Evolutionary conservation across 1,140 invertebrate species (phyloP).

Genomic region (Philopotamus ludificatus): DNA sequence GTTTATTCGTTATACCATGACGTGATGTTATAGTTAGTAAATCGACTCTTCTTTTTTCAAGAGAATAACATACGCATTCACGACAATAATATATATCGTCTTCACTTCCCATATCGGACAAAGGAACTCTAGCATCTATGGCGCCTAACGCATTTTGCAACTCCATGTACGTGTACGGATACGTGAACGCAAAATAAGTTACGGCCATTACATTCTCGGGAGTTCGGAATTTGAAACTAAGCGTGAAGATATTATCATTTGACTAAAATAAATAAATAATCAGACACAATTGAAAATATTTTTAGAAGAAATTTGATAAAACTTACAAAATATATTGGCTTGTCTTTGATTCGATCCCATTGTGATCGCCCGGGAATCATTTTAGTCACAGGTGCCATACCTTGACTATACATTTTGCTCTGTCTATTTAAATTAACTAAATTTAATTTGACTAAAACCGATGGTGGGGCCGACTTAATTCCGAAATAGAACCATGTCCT

Average conservation of each 20-base stretch:
- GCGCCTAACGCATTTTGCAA: slow-evolving; percentile 68
- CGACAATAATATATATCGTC: slow-evolving; percentile 84
- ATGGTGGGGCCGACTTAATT: slow-evolving; percentile 58
- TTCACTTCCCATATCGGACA: slow-evolving; percentile 45
- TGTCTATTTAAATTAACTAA: slow-evolving; percentile 87
- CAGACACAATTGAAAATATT: slow-evolving; percentile 25
- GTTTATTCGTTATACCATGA: slow-evolving; percentile 70
- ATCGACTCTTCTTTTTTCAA: slow-evolving; percentile 83
- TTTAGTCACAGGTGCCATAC: slow-evolving; percentile 81
- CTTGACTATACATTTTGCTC: slow-evolving; percentile 87
- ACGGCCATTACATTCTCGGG: slow-evolving; percentile 70
- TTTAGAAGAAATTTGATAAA: slow-evolving; percentile 21
- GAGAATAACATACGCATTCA: slow-evolving; percentile 77
- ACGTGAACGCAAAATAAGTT: slow-evolving; percentile 90
- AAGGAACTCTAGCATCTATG: slow-evolving; percentile 63
- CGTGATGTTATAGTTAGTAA: slow-evolving; percentile 84
- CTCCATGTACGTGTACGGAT: slow-evolving; percentile 84
- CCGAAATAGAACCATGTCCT: slow-evolving; percentile 95
- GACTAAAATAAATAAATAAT: slow-evolving; percentile 51
- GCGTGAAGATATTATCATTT: slow-evolving; percentile 70
- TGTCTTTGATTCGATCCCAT: slow-evolving; percentile 80
- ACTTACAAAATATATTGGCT: slow-evolving; percentile 62
- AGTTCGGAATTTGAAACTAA: slow-evolving; percentile 77
- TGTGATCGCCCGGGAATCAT: slow-evolving; percentile 67
- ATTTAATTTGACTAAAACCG: slow-evolving; percentile 70